Conservation (phyloP, 1,140 invertebrate genomes). For the Ditylenchus dipsaci region DNA sequence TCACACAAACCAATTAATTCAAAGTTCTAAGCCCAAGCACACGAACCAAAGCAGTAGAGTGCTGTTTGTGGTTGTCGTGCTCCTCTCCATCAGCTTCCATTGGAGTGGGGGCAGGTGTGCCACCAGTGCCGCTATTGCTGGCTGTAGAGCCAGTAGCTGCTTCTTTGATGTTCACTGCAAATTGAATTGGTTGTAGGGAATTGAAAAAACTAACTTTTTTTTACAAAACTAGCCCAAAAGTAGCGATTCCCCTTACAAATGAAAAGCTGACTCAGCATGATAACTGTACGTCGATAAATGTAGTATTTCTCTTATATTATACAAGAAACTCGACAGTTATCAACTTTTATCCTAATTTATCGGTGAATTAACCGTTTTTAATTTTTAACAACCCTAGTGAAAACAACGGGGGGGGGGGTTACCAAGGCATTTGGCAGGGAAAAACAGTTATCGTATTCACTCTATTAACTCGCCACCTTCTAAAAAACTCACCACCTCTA, state of each 20-base stretch:
- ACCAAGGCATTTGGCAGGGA: too few relatives aligned
- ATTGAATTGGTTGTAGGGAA: background rate
- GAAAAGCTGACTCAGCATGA: too few relatives aligned
- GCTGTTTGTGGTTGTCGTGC: background rate
- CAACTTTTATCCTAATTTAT: too few relatives aligned
- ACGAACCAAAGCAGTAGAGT: background rate
- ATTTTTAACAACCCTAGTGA: background rate
- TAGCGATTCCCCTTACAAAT: background rate
- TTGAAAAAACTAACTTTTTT: background rate
- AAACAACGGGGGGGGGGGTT: too few relatives aligned
- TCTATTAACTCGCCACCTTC: too few relatives aligned
- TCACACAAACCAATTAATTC: too few relatives aligned
- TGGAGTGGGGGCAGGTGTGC: background rate
- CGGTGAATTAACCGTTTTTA: too few relatives aligned
- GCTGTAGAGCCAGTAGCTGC: slow-evolving; percentile 17
- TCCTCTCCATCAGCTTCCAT: slow-evolving; percentile 20
- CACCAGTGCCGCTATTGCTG: background rate
- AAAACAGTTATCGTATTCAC: too few relatives aligned
- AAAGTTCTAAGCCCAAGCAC: too few relatives aligned
- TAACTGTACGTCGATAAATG: background rate
- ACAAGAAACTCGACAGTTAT: too few relatives aligned
- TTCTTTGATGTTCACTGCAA: background rate
- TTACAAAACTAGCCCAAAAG: background rate
- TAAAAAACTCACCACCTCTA: too few relatives aligned
- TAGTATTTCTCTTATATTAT: too few relatives aligned